Conservation (phyloP, 2,888 invertebrate species). For the Bombyx huttoni region DNA sequence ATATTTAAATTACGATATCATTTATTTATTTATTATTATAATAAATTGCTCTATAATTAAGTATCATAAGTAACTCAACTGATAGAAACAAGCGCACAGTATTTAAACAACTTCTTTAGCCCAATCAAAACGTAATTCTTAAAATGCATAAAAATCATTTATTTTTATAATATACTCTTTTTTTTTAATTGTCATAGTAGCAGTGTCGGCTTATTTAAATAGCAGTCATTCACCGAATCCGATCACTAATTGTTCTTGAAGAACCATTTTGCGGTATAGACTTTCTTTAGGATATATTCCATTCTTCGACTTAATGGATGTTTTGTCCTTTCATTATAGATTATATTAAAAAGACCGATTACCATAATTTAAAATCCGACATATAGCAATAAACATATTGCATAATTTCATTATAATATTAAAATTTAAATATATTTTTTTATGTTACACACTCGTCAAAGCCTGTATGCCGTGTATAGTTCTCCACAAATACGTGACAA, state of each 20-base stretch:
- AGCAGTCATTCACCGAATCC: neutral
- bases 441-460: neutral
- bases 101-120: neutral
- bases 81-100: neutral
- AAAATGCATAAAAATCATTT: neutral
- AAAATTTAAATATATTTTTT: no score
- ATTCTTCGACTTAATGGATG: no score
- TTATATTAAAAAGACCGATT: no score
- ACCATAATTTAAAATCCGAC: no score
- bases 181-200: neutral
- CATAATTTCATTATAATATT: no score
- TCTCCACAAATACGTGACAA: constrained; percentile 8
- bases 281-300: no score
- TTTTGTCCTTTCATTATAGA: no score
- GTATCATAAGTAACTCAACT: neutral
- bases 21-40: neutral
- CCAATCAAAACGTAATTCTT: neutral
- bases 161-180: neutral
- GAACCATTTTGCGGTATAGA: neutral
- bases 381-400: no score
- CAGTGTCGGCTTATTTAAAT: neutral
- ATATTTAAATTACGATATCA: neutral
- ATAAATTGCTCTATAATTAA: neutral
- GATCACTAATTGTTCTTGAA: neutral
- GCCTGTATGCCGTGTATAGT: neutral